phyloP scores from a whole-genome alignment of 2,888 invertebrate genomes.

The Napeogenes sylphis region DNA sequence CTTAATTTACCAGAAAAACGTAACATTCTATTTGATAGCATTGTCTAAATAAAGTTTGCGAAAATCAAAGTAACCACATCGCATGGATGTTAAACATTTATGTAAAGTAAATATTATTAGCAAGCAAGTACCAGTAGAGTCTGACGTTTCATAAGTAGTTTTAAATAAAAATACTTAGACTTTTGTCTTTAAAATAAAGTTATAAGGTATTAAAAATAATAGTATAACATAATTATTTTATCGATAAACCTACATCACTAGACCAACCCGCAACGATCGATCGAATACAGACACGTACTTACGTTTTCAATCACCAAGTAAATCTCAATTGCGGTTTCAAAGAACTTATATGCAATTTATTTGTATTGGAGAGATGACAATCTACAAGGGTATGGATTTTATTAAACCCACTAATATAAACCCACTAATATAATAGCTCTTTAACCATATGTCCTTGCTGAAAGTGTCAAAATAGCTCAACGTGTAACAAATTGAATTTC shows the following conservation, averaged over 20 bases:
- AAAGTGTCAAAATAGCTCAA: slow-evolving; percentile 1
- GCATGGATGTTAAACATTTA: too few species aligned
- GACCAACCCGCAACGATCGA: slow-evolving; percentile 28
- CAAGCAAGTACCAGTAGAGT: too few species aligned
- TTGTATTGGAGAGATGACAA: slow-evolving; percentile 5
- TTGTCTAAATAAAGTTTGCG: too few species aligned
- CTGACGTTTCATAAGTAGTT: too few species aligned
- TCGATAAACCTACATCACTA: slow-evolving; percentile 15
- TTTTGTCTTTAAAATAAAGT: too few species aligned
- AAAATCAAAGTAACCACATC: too few species aligned
- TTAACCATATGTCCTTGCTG: neutral
- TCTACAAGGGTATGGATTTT: neutral
- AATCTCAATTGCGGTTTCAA: slow-evolving; percentile 39
- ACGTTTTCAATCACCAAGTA: slow-evolving; percentile 35
- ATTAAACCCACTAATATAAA: neutral
- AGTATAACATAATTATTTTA: neutral
- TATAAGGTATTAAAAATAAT: too few species aligned
- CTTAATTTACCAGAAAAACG: too few species aligned
- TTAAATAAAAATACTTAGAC: too few species aligned
- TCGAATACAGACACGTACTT: slow-evolving; percentile 29
- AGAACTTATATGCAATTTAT: slow-evolving; percentile 29
- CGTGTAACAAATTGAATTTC: neutral
- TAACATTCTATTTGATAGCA: too few species aligned
- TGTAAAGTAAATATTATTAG: too few species aligned
- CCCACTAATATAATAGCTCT: neutral